Evolutionary conservation across 2,888 invertebrate species (phyloP).

Genomic region (Tricholauxania praeusta): DNA sequence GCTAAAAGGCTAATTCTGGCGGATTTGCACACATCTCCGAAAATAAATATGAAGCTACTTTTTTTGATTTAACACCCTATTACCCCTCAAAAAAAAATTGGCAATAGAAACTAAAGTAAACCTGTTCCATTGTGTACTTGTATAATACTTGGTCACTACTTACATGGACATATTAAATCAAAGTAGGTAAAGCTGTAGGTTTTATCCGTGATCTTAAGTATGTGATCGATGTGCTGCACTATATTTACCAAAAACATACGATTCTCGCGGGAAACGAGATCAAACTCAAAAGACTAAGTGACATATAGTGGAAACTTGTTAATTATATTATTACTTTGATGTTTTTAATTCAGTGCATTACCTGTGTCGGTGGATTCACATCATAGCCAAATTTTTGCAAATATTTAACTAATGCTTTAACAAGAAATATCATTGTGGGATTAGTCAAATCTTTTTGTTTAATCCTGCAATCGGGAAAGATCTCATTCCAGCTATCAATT

Average conservation of each 20-base stretch:
- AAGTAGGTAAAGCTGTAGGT: slow-evolving; percentile 56
- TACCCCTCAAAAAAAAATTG: too few species aligned
- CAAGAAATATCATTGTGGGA: slow-evolving; percentile 58
- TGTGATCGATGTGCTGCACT: slow-evolving; percentile 58
- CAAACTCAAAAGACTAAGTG: not conserved
- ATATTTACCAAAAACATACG: slow-evolving; percentile 57
- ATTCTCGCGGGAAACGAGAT: slow-evolving; percentile 49
- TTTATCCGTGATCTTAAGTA: slow-evolving; percentile 61
- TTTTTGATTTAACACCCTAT: too few species aligned
- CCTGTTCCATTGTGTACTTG: too few species aligned
- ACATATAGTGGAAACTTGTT: too few species aligned
- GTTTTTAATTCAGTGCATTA: not conserved
- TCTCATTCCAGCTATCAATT: slow-evolving; percentile 55
- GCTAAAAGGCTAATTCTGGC: too few species aligned
- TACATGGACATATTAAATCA: slow-evolving; percentile 60
- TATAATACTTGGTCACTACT: slow-evolving; percentile 29
- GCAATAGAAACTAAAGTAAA: too few species aligned
- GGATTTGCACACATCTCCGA: too few species aligned
- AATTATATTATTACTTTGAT: slow-evolving; percentile 4
- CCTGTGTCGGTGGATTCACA: slow-evolving; percentile 51
- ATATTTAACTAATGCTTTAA: slow-evolving; percentile 56
- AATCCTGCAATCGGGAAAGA: slow-evolving; percentile 59
- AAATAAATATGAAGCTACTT: too few species aligned
- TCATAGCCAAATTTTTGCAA: slow-evolving; percentile 59
- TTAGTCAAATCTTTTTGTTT: slow-evolving; percentile 53